Evolutionary conservation across 2,888 invertebrate species (phyloP), one percentile per base, ranked within the genome.

Genomic region (Autographa gamma): DNA sequence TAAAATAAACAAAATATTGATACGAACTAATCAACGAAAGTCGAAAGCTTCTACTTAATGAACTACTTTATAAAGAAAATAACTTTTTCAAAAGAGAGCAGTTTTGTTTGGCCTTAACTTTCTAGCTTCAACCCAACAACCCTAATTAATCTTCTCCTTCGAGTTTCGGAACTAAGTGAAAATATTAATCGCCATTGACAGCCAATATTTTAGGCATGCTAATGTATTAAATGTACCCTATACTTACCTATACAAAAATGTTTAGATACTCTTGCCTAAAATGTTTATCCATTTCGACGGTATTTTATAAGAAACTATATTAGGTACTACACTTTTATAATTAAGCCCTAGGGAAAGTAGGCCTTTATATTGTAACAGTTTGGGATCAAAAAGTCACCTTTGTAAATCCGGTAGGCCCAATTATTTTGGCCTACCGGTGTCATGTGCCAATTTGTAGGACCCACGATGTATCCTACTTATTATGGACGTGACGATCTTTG

Each of bases 111-210:
- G 48, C 48, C 16, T 8, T 6, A 48, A n/a, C 7, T 48, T 48
- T 14, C 48, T 16, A n/a, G 16, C 48, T 48, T n/a, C n/a, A 48
- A n/a, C 48, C n/a, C n/a, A n/a, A 48, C 48, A 48, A 48, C n/a
- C n/a, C 7, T 48, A 48, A 48, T 48, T 48, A 48, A 48, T 48
- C 48, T 48, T 48, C n/a, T 48, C 48, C 48, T 48, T 6, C 48
- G n/a, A 48, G 48, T 48, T 48, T 48, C 7, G n/a, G n/a, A 48
- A 48, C 48, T 48, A 48, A 48, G 48, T 48, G 48, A 48, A 48
- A 48, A 48, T 48, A 48, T 48, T 48, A 48, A 48, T 48, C 48
- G n/a, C 48, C 48, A 48, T n/a, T 48, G 48, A 48, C 48, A 48
- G 48, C n/a, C n/a, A n/a, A n/a, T 48, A 48, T 48, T 48, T n/a